Evolutionary conservation across 2,797 vertebrate species (phyloP).

Genomic region (Melanotaenia trifasciata): DNA sequence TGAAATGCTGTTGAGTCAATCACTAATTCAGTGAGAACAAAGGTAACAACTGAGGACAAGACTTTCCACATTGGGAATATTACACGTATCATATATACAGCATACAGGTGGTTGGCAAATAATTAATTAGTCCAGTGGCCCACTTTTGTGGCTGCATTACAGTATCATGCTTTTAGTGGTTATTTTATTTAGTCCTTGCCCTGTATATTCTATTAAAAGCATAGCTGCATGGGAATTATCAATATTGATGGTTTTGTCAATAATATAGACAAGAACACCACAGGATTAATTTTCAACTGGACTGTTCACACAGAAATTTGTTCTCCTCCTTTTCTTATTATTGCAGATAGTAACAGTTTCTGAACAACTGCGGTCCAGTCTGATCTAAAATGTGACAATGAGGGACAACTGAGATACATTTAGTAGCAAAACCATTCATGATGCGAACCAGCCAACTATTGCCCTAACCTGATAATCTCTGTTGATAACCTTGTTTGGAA

Average conservation of each 20-base stretch:
- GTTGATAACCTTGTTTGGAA: constrained; percentile 69
- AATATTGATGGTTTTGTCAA: constrained; percentile 1
- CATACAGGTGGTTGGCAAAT: constrained; percentile 30
- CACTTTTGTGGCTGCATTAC: constrained; percentile 50
- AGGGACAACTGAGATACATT: constrained; percentile 3
- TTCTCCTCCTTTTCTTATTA: background rate
- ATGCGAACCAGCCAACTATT: constrained; percentile 41
- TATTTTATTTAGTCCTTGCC: constrained; percentile 9
- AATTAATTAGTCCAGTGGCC: constrained; percentile 57
- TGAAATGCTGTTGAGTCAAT: constrained; percentile 27
- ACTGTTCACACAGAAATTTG: background rate
- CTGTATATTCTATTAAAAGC: background rate
- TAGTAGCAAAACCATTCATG: constrained; percentile 18
- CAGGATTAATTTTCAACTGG: background rate
- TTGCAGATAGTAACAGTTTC: background rate
- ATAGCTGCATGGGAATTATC: background rate
- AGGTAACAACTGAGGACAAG: constrained; percentile 26
- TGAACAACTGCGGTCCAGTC: background rate
- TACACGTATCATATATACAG: constrained; percentile 13
- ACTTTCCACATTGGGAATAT: constrained; percentile 5
- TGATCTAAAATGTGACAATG: constrained; percentile 14
- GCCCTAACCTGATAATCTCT: constrained; percentile 65
- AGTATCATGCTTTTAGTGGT: background rate
- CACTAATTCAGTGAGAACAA: constrained; percentile 3
- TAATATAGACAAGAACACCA: background rate